Evolutionary conservation across 2,113 vertebrate species (phyloP).

Genomic region (Coracopsis vasa): DNA sequence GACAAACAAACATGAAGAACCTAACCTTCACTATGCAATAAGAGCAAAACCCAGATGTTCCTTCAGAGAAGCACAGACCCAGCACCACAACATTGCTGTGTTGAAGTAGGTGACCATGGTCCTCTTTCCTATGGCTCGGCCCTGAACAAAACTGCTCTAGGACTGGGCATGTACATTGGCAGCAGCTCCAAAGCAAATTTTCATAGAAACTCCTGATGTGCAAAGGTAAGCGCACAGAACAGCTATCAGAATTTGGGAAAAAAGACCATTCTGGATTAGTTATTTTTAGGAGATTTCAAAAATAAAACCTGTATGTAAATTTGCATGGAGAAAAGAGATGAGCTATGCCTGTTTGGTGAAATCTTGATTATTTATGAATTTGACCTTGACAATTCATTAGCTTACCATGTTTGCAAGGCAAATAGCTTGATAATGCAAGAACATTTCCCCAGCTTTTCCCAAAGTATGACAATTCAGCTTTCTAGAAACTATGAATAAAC

Average conservation of each 20-base stretch:
- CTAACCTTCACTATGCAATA: background rate
- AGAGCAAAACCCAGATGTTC: background rate
- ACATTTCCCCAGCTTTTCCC: background rate
- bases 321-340: background rate
- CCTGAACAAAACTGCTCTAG: background rate
- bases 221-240: background rate
- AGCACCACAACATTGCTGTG: background rate
- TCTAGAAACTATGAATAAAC: background rate
- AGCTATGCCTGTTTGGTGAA: background rate
- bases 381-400: background rate
- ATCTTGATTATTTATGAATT: slow-evolving; percentile 6
- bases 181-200: background rate
- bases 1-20: background rate
- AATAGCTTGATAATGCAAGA: background rate
- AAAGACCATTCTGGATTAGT: background rate
- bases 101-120: background rate
- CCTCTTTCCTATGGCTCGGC: background rate
- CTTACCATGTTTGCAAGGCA: background rate
- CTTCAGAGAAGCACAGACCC: background rate
- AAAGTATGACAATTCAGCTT: background rate
- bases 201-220: background rate
- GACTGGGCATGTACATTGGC: background rate
- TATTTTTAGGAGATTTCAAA: background rate
- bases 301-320: background rate
- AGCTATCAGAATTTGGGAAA: background rate